Percentiles rank a stretch among this genome's conserved stretches.
These are phyloP conservation scores for Pipa parva DNA, from an alignment of 2,113 vertebrate genomes.

Conservation along the genomic window DNA sequence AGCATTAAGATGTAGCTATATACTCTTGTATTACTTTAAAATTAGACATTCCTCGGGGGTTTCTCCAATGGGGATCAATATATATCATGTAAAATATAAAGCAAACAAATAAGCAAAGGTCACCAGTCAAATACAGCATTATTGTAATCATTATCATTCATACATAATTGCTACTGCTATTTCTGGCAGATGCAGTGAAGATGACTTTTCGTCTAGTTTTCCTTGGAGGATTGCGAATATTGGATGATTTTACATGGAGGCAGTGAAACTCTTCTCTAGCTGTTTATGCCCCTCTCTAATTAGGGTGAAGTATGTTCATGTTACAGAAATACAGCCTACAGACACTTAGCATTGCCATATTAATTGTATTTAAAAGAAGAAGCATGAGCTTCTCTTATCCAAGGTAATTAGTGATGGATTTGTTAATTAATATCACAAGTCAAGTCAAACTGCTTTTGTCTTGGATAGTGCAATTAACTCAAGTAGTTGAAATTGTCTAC, in stretches of 20 bases:
- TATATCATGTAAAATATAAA: background rate
- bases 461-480: constrained; percentile 62
- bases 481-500: constrained; percentile 46
- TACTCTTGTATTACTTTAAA: background rate
- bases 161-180: constrained; percentile 30
- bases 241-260: constrained; percentile 49
- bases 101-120: constrained; percentile 34
- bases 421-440: constrained; percentile 69
- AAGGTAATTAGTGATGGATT: constrained; percentile 61
- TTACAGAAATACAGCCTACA: constrained; percentile 47
- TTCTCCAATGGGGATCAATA: constrained; percentile 7
- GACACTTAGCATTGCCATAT: constrained; percentile 50
- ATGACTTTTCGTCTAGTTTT: constrained; percentile 45
- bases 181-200: constrained; percentile 54
- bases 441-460: constrained; percentile 64
- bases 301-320: constrained; percentile 58
- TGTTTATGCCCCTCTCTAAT: constrained; percentile 54
- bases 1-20: background rate
- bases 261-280: constrained; percentile 56
- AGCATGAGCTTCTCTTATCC: constrained; percentile 57
- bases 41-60: constrained; percentile 5
- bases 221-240: constrained; percentile 51
- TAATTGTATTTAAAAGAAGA: constrained; percentile 63
- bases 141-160: constrained; percentile 47
- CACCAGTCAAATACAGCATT: constrained; percentile 40